Base-by-base conservation (phyloP, 2,888 invertebrate genomes). In the Copidosoma aretas region DNA sequence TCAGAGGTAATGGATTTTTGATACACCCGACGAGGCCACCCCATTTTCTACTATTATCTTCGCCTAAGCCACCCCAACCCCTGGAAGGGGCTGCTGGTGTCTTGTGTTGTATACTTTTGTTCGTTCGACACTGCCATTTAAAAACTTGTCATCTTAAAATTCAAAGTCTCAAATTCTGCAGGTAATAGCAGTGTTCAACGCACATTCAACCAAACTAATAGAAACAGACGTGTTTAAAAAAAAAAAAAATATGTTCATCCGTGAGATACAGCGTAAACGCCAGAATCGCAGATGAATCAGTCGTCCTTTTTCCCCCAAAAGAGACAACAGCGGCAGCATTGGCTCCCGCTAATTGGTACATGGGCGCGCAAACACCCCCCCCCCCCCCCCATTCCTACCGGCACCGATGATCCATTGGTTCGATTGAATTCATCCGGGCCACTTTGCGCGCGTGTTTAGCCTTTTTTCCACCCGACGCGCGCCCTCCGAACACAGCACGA, bases 351-450 rank as follows among this genome's bases (percentile, higher is more conserved):
- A 81, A 82, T 82, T 81, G 79, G 81, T 79, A 78, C 80, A 79
- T 68, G 71, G 73, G 75, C 78, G 76, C 73, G 76, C 79, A 78
- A 80, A 81, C 79, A 80, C 75, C n/a, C n/a, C n/a, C n/a, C n/a
- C n/a, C n/a, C n/a, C n/a, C n/a, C n/a, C n/a, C n/a, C n/a, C n/a
- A 75, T 73, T 60, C 69, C 61, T 73, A 74, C 70, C 74, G 68
- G 73, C 76, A 73, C 73, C 78, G 79, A 82, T 81, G 82, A 82
- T 83, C 81, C 81, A 82, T 80, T 78, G 80, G 81, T 81, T 80
- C 80, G 82, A 83, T 82, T 82, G 81, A 82, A 82, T 82, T 81
- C 79, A 80, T 80, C 79, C 76, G 76, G 76, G 75, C 74, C 1
- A 46, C 43, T 46, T 17, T 46, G 14, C 80, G 79, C 81, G n/a